These are phyloP conservation scores for Acleris holmiana DNA, from an alignment of 2,888 invertebrate genomes.

Conservation along the genomic window DNA sequence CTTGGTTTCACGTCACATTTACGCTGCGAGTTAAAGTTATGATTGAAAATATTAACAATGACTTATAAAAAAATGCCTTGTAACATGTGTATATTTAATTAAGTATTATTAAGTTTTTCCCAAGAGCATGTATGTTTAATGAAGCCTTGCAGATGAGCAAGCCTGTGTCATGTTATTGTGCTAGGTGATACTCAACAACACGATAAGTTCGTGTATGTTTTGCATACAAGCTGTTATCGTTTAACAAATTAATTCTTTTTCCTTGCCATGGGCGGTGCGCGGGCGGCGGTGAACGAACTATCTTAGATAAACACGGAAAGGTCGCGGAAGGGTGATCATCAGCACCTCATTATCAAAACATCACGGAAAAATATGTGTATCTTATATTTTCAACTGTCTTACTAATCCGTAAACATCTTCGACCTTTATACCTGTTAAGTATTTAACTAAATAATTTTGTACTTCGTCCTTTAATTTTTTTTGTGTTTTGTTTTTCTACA, in stretches of 20 bases:
- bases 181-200: conserved; percentile 19
- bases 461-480: too few relatives aligned
- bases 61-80: neutral
- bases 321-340: conserved; percentile 48
- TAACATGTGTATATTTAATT: neutral
- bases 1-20: conserved; percentile 17
- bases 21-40: neutral
- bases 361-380: conserved; percentile 1
- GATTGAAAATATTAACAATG: conserved; percentile 10
- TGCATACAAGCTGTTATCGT: conserved; percentile 31
- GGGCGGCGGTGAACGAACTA: conserved; percentile 56
- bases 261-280: conserved; percentile 3
- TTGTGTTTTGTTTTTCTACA: too few relatives aligned
- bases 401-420: too few relatives aligned
- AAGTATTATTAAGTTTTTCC: neutral
- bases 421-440: too few relatives aligned
- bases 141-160: conserved; percentile 8
- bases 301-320: conserved; percentile 52
- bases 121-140: conserved; percentile 7
- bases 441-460: too few relatives aligned
- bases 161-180: conserved; percentile 30
- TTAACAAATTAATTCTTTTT: conserved; percentile 38
- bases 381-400: too few relatives aligned
- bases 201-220: conserved; percentile 32
- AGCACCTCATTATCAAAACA: conserved; percentile 9